Evolutionary conservation across 35 echinoderm and acorn worm species (phyloP).

Genomic region (Anneissia japonica): DNA sequence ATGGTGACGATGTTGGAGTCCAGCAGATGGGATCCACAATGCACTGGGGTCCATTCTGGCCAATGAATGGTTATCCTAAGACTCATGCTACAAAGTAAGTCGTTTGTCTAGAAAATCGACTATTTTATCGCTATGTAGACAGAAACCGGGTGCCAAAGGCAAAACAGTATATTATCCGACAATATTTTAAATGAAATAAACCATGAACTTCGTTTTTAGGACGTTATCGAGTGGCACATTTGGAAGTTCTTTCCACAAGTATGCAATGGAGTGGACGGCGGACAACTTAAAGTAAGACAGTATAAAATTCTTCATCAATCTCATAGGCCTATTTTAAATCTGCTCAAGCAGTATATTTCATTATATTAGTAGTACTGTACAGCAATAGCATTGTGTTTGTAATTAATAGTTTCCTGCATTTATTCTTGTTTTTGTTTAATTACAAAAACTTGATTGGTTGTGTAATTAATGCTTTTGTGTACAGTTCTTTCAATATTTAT

Average conservation of each 20-base stretch:
- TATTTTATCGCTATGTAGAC: no score
- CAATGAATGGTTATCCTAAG: background rate
- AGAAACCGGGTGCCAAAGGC: background rate
- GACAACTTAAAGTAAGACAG: background rate
- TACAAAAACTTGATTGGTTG: no score
- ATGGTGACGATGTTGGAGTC: background rate
- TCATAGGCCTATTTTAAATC: no score
- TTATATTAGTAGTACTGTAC: no score
- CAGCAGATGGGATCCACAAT: constrained; percentile 18
- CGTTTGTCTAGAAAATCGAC: background rate
- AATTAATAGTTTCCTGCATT: no score
- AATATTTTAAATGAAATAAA: background rate
- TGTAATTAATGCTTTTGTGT: no score
- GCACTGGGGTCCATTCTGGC: constrained; percentile 13
- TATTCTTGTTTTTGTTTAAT: no score
- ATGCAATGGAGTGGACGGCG: constrained; percentile 7
- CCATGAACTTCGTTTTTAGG: background rate
- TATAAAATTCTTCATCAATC: no score
- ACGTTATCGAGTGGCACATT: background rate
- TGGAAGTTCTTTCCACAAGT: background rate
- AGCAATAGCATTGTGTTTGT: no score
- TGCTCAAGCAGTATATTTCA: no score
- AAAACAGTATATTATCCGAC: background rate
- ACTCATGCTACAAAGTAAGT: constrained; percentile 2
- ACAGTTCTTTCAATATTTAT: no score